Conservation (phyloP, 2,797 vertebrate species). For the Allobates femoralis region DNA sequence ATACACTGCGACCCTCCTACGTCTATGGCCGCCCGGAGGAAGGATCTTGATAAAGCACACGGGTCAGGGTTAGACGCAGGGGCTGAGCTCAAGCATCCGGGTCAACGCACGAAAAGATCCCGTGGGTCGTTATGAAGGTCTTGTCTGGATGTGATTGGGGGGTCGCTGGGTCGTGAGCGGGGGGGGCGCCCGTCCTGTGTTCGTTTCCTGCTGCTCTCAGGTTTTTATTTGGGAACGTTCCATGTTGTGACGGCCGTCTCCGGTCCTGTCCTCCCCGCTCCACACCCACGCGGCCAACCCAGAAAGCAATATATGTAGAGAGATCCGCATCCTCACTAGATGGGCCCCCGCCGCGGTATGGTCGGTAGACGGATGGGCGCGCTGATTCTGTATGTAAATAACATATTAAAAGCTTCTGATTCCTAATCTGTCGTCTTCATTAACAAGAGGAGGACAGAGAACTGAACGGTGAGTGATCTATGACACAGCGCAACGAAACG, state of each 20-base stretch:
- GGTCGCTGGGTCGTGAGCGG: neutral
- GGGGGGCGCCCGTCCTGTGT: neutral
- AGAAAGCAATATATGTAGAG: slow-evolving; percentile 58
- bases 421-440: slow-evolving; percentile 22
- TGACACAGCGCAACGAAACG: too few relatives aligned
- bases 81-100: neutral
- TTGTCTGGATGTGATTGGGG: neutral
- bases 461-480: neutral
- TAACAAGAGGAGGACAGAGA: neutral
- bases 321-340: slow-evolving; percentile 31
- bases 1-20: too few relatives aligned
- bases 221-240: neutral
- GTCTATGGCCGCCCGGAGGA: neutral
- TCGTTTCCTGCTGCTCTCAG: neutral
- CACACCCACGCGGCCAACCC: neutral
- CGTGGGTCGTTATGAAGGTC: neutral
- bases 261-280: neutral
- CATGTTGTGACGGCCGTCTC: neutral
- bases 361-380: slow-evolving; percentile 31
- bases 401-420: slow-evolving; percentile 52
- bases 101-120: neutral
- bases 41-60: neutral
- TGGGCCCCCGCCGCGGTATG: slow-evolving; percentile 14
- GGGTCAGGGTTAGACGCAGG: neutral
- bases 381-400: slow-evolving; percentile 55